A percentile compares a stretch with the other conserved stretches of the same genome.
Conservation (phyloP, 1,140 invertebrate genomes). For the Drosophila hydei region DNA sequence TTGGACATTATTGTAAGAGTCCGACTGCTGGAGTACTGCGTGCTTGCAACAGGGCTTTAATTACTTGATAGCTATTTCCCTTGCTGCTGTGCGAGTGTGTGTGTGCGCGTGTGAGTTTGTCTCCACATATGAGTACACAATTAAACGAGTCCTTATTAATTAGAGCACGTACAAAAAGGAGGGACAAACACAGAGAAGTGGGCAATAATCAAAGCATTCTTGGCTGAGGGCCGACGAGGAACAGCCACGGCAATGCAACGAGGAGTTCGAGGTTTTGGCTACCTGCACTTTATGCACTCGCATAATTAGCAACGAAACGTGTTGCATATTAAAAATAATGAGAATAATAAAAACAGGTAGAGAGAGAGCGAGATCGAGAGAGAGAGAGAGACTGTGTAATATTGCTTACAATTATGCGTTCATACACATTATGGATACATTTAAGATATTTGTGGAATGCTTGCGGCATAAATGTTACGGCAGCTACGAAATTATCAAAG, state of each 20-base stretch:
- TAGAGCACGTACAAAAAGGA: slow-evolving; percentile 37
- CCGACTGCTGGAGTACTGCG: slow-evolving; percentile 20
- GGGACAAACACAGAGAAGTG: slow-evolving; percentile 21
- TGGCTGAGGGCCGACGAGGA: not conserved
- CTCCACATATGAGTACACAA: slow-evolving; percentile 14
- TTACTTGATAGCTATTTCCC: slow-evolving; percentile 41
- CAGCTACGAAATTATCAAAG: too few species aligned
- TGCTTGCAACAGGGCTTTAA: slow-evolving; percentile 40
- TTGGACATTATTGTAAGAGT: slow-evolving; percentile 17
- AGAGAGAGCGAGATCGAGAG: not conserved
- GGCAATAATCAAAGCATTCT: slow-evolving; percentile 42
- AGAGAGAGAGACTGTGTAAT: too few species aligned
- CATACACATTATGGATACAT: not conserved
- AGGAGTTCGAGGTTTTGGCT: not conserved
- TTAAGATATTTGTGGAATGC: too few species aligned
- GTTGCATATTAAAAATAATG: slow-evolving; percentile 23
- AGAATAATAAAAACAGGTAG: not conserved
- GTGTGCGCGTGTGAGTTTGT: slow-evolving; percentile 9
- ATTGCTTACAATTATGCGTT: not conserved
- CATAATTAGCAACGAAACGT: slow-evolving; percentile 40
- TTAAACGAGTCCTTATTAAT: slow-evolving; percentile 40
- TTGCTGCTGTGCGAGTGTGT: not conserved
- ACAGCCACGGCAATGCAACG: too few species aligned
- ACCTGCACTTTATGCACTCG: slow-evolving; percentile 36
- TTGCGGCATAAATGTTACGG: too few species aligned